These are phyloP conservation scores for Crocuta crocuta DNA, from an alignment of 2,113 vertebrate genomes.

Conservation along the genomic window DNA sequence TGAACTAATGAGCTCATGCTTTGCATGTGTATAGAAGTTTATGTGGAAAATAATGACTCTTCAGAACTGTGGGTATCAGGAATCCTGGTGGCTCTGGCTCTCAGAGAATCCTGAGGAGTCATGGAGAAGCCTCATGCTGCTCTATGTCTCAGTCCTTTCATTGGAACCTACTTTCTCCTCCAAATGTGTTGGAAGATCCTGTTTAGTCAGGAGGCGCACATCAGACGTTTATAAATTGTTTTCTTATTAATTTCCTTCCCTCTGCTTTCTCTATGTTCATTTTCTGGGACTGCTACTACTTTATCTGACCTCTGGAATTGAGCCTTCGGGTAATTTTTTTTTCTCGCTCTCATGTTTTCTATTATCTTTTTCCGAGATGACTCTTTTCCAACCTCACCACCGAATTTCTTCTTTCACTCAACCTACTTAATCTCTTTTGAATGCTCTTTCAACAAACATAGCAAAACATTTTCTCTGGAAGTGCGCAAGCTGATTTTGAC, in stretches of 20 bases:
- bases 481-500: not conserved
- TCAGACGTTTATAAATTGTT: not conserved
- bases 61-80: not conserved
- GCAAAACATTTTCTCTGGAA: not conserved
- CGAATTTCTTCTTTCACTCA: not conserved
- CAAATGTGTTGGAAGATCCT: not conserved
- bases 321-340: not conserved
- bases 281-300: not conserved
- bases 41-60: not conserved
- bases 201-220: not conserved
- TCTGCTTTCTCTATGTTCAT: not conserved
- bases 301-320: not conserved
- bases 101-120: not conserved
- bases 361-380: not conserved
- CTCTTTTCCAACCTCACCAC: not conserved
- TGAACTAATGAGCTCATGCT: not conserved
- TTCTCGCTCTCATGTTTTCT: not conserved
- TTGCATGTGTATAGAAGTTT: not conserved
- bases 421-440: not conserved
- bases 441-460: not conserved
- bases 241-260: not conserved
- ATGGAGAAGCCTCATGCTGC: not conserved
- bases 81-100: not conserved
- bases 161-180: not conserved
- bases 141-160: not conserved